These are phyloP conservation scores for Polypterus senegalus DNA, from an alignment of 2,113 vertebrate species.

Conservation along the genomic window DNA sequence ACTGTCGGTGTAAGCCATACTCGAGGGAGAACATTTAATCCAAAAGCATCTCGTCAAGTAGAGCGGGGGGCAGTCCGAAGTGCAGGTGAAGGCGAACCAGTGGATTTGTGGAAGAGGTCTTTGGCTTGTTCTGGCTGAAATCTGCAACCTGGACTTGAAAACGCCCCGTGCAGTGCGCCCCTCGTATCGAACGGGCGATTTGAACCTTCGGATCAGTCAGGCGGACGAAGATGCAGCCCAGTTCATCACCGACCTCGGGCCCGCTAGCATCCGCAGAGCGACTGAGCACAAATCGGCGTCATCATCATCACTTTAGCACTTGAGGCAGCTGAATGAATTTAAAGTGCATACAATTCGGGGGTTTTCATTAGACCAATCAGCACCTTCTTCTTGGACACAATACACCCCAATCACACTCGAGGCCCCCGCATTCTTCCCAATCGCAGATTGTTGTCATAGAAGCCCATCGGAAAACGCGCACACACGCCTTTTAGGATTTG, in stretches of 20 bases:
- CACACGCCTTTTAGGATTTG: not conserved
- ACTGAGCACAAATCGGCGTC: slow-evolving; percentile 9
- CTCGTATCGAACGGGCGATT: too few species aligned
- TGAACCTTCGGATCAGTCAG: too few species aligned
- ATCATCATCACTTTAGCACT: slow-evolving; percentile 49
- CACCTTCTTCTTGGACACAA: slow-evolving; percentile 91
- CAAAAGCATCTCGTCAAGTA: not conserved
- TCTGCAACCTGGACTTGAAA: too few species aligned
- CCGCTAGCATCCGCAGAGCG: slow-evolving; percentile 6
- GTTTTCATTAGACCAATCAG: slow-evolving; percentile 94
- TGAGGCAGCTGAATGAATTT: slow-evolving; percentile 94
- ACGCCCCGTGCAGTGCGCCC: too few species aligned
- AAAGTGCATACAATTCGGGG: slow-evolving; percentile 82
- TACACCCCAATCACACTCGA: slow-evolving; percentile 81
- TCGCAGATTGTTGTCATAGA: slow-evolving; percentile 95
- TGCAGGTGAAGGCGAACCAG: not conserved
- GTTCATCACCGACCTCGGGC: too few species aligned
- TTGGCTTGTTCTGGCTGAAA: too few species aligned
- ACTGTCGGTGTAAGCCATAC: slow-evolving; percentile 82
- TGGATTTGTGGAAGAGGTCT: not conserved
- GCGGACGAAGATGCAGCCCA: too few species aligned
- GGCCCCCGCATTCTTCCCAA: slow-evolving; percentile 90
- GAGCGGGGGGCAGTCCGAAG: too few species aligned
- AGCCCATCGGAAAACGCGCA: slow-evolving; percentile 62
- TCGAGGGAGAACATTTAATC: slow-evolving; percentile 9